A percentile compares a stretch with the other conserved stretches of the same genome.
Evolutionary conservation across 2,797 vertebrate genomes (phyloP).

Genomic region (Eulemur mongoz): DNA sequence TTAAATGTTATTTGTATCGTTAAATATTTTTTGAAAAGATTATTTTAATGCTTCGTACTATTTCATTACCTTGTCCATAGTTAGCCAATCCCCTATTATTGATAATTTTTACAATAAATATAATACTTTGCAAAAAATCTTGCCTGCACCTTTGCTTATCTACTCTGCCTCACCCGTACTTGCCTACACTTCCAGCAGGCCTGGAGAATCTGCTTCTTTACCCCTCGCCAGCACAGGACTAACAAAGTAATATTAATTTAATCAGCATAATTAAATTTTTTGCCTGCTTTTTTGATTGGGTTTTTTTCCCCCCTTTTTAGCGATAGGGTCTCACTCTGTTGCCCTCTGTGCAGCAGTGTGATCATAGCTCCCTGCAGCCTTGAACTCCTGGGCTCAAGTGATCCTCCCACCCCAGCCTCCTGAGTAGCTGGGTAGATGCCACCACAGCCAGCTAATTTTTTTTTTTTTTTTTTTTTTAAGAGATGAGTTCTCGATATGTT

Average conservation of each 20-base stretch:
- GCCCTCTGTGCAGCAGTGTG: neutral
- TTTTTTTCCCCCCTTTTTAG: neutral
- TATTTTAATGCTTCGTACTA: constrained; percentile 21
- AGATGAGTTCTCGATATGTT: neutral
- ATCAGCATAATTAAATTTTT: neutral
- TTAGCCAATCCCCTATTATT: neutral
- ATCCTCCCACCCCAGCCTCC: neutral
- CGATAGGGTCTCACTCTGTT: neutral
- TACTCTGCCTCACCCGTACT: neutral
- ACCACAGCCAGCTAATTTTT: neutral
- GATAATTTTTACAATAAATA: neutral
- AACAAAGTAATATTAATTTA: neutral
- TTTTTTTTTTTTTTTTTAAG: neutral
- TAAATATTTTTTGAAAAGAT: constrained; percentile 16
- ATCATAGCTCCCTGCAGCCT: neutral
- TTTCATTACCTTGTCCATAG: neutral
- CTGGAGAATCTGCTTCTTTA: neutral
- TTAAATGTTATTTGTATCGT: neutral
- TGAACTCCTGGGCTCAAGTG: neutral
- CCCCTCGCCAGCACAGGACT: neutral
- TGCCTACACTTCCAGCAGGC: neutral
- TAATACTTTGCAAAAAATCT: neutral
- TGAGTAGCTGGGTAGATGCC: neutral
- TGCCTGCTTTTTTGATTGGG: neutral
- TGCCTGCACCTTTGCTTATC: neutral